A percentile compares a stretch with the other conserved stretches of the same genome.
These are phyloP conservation scores for Prunella himalayana DNA, from an alignment of 2,113 vertebrate species.

Conservation along the genomic window DNA sequence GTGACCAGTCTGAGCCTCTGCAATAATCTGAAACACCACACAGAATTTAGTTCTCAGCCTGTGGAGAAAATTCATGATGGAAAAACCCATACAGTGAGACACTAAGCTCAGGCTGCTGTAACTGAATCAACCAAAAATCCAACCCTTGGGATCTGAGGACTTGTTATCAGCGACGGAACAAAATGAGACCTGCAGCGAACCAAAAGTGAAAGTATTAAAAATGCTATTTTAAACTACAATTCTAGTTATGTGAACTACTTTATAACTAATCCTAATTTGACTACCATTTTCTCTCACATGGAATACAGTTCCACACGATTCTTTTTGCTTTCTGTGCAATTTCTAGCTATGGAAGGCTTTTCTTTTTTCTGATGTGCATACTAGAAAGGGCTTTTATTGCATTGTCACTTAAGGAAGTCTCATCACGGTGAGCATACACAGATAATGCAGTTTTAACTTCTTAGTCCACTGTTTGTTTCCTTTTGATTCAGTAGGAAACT, in stretches of 20 bases:
- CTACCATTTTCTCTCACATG: neutral
- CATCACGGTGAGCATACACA: slow-evolving; percentile 16
- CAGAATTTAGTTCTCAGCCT: neutral
- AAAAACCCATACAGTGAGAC: neutral
- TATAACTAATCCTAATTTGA: neutral
- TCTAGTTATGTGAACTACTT: neutral
- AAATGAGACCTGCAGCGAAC: neutral
- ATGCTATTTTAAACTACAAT: neutral
- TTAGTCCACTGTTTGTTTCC: slow-evolving; percentile 66
- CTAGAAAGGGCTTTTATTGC: slow-evolving; percentile 13
- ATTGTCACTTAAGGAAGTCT: slow-evolving; percentile 25
- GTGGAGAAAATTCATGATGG: neutral
- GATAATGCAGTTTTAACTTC: slow-evolving; percentile 55
- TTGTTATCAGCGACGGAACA: neutral
- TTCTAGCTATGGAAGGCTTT: neutral
- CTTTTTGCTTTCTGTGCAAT: neutral
- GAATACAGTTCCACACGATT: neutral
- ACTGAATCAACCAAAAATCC: neutral
- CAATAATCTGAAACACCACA: neutral
- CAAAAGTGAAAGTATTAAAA: neutral
- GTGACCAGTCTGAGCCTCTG: neutral
- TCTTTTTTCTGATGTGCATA: neutral
- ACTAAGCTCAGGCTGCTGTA: neutral
- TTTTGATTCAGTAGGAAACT: slow-evolving; percentile 67
- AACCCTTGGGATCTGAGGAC: neutral